phyloP scores from a whole-genome alignment of 2,797 vertebrate genomes.

The Melanotaenia boesemani region DNA sequence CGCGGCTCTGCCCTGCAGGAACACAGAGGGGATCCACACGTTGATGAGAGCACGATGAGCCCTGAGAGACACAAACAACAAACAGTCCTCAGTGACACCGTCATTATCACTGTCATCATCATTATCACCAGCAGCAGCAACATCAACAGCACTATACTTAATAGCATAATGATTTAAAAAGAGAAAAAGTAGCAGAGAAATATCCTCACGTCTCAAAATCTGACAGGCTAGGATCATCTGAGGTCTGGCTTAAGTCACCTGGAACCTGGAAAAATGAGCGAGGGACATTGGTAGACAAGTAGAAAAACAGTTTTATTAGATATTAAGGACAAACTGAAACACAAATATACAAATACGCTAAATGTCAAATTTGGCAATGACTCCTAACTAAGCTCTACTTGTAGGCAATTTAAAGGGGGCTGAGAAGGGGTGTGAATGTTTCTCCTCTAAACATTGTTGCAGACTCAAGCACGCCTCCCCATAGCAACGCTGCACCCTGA shows the following conservation, averaged over 20 bases:
- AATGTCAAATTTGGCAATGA: too few species aligned
- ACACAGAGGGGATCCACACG: constrained; percentile 98
- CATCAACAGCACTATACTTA: constrained; percentile 25
- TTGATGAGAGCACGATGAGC: constrained; percentile 97
- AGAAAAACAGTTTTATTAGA: neutral
- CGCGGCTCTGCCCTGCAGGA: constrained; percentile 94
- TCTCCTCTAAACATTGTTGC: too few species aligned
- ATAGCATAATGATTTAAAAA: neutral
- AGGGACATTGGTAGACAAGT: neutral
- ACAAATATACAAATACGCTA: neutral
- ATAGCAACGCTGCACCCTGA: too few species aligned
- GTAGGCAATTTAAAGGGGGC: too few species aligned
- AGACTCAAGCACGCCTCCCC: too few species aligned
- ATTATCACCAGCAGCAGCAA: constrained; percentile 23
- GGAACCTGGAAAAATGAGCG: constrained; percentile 84
- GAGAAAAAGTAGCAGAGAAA: constrained; percentile 10
- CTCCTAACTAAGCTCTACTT: too few species aligned
- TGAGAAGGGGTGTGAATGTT: too few species aligned
- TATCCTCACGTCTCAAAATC: constrained; percentile 97
- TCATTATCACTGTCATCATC: constrained; percentile 36
- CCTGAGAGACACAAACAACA: constrained; percentile 80
- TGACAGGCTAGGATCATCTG: constrained; percentile 96
- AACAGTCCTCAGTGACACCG: constrained; percentile 25
- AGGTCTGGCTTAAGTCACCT: constrained; percentile 98
- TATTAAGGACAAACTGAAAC: neutral